Base-by-base conservation (phyloP, 1,140 invertebrate species). In the Drosophila micromelanica region DNA sequence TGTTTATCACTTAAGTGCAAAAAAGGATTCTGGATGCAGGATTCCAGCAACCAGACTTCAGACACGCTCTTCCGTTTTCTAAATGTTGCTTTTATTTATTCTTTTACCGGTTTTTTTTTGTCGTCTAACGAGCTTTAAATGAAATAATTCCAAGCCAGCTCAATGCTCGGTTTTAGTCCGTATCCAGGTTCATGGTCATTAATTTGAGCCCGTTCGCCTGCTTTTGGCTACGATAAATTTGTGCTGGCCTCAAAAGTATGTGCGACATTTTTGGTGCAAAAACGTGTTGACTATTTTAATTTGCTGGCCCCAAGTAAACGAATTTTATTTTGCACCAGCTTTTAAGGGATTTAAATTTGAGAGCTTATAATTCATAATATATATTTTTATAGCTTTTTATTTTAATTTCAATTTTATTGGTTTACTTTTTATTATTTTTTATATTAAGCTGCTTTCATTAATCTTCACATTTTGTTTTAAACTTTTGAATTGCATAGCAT, bases 1-100 rank as follows among this genome's bases (percentile, higher is more conserved):
- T 90, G 82, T 80, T 90, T 90, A 90, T 87, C 79, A 90, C 87
- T 89, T 89, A 89, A 89, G 84, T 80, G 84, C 76, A 89, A 89
- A 89, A 89, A 89, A 87, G 85, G 85, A 90, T 86, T 87, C 65
- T 37, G 71, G 68, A 78, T 81, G 71, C 72, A 51, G 71, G 62
- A 67, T 73, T 46, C 23, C 64, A 52, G 43, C 64, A 61, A 37
- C 62, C 65, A 67, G 82, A 48, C 76, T 69, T 56, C 70, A 75
- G 73, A 76, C 80, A 37, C 43, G 55, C 57, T 52, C 45, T 63
- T 78, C 64, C 78, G 78, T 57, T 54, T 48, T 42, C 48, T 57
- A 56, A 67, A 73, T 73, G 46, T 51, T 49, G 45, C 73, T 35
- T 65, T 60, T 54, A 32, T 71, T 38, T 49, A 67, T 68, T 6